A percentile compares a stretch with the other conserved stretches of the same genome.
phyloP scores from a whole-genome alignment of 1,140 invertebrate species.

The Euwallacea fornicatus region DNA sequence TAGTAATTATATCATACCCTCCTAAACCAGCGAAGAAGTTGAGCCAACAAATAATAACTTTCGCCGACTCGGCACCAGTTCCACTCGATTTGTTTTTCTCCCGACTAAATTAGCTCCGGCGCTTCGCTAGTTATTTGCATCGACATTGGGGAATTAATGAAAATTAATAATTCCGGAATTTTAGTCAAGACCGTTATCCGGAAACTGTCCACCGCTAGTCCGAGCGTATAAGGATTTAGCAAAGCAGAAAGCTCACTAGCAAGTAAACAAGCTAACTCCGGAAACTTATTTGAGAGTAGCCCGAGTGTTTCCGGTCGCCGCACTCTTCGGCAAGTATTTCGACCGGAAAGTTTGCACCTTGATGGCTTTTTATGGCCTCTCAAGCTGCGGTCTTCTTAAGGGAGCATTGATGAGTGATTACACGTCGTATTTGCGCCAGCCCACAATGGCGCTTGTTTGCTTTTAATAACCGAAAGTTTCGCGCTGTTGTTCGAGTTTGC shows the following conservation, averaged over 20 bases:
- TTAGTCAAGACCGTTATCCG: too few species aligned
- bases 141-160: not conserved
- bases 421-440: too few species aligned
- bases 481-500: too few species aligned
- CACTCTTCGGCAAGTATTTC: not conserved
- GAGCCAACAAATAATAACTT: slow-evolving; percentile 1
- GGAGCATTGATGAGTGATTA: too few species aligned
- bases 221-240: not conserved
- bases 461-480: too few species aligned
- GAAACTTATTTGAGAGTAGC: slow-evolving; percentile 1
- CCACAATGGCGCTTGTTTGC: too few species aligned
- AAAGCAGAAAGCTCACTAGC: not conserved
- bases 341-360: not conserved
- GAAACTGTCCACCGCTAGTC: not conserved
- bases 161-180: slow-evolving; percentile 2
- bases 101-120: not conserved
- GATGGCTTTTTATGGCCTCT: too few species aligned
- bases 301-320: not conserved
- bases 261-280: slow-evolving; percentile 6
- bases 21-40: not conserved
- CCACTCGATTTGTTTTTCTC: slow-evolving; percentile 3
- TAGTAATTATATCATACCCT: not conserved
- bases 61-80: not conserved
- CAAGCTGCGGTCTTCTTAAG: too few species aligned
- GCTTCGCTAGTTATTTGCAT: not conserved